These are phyloP conservation scores for Cryptomyrus ogoouensis DNA, from an alignment of 2,113 vertebrate species.

Conservation along the genomic window DNA sequence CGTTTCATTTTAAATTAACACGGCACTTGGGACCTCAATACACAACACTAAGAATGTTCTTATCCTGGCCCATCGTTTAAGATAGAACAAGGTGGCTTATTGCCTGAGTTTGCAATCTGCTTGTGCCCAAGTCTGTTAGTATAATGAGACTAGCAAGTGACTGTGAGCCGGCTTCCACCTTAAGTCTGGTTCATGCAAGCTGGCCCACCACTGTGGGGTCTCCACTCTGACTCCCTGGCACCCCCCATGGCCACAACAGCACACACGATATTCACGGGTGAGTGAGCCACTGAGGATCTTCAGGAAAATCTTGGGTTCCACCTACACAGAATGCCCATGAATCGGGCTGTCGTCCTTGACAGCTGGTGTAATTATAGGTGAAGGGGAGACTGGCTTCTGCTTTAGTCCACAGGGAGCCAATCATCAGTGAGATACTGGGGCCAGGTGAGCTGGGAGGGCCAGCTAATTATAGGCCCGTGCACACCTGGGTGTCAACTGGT, in stretches of 20 bases:
- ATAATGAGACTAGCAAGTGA: neutral
- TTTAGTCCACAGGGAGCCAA: slow-evolving; percentile 61
- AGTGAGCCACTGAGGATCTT: neutral
- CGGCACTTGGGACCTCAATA: neutral
- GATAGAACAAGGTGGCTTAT: neutral
- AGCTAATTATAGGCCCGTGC: slow-evolving; percentile 51
- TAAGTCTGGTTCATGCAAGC: neutral
- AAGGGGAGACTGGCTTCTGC: slow-evolving; percentile 33
- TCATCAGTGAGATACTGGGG: slow-evolving; percentile 49
- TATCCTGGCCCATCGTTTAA: neutral
- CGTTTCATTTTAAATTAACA: neutral
- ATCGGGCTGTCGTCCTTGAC: slow-evolving; percentile 38
- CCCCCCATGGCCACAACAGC: neutral
- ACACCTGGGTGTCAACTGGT: slow-evolving; percentile 20
- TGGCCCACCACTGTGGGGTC: neutral
- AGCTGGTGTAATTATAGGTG: slow-evolving; percentile 61
- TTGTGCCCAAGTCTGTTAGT: neutral
- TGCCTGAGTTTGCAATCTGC: neutral
- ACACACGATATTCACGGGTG: neutral
- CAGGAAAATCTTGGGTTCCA: neutral
- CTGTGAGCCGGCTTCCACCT: neutral
- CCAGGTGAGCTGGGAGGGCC: slow-evolving; percentile 38
- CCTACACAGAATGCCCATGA: slow-evolving; percentile 3
- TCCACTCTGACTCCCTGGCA: neutral
- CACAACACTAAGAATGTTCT: neutral